These are phyloP conservation scores for Meghimatium bilineatum DNA, from an alignment of 2,888 invertebrate genomes.

Conservation along the genomic window DNA sequence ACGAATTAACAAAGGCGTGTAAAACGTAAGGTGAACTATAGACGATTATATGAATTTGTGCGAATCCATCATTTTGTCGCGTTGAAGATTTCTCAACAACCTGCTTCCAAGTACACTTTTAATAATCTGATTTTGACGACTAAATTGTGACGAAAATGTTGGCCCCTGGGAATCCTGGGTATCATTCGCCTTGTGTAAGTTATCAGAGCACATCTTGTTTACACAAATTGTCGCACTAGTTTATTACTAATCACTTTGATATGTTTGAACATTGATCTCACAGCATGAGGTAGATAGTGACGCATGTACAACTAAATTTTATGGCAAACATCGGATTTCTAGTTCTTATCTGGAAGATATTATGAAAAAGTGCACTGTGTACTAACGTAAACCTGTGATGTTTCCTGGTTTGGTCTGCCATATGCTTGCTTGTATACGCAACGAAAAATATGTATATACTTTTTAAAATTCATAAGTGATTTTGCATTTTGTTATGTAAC, in stretches of 20 bases:
- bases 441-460: no score
- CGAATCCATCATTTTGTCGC: not conserved
- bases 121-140: not conserved
- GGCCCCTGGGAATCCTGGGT: not conserved
- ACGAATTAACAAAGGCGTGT: not conserved
- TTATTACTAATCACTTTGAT: not conserved
- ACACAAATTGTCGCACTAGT: not conserved
- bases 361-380: no score
- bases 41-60: not conserved
- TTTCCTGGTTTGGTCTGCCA: no score
- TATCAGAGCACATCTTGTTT: not conserved
- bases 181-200: not conserved
- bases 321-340: no score
- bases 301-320: not conserved
- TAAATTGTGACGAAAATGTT: not conserved
- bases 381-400: no score
- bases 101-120: not conserved
- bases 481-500: no score
- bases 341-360: no score
- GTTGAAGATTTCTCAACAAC: not conserved
- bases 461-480: no score
- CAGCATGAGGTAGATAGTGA: not conserved
- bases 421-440: no score
- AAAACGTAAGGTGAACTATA: not conserved
- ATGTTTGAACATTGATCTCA: not conserved